A percentile compares a stretch with the other conserved stretches of the same genome.
These are phyloP conservation scores for Apamea anceps DNA, from an alignment of 2,888 invertebrate species.

Conservation along the genomic window DNA sequence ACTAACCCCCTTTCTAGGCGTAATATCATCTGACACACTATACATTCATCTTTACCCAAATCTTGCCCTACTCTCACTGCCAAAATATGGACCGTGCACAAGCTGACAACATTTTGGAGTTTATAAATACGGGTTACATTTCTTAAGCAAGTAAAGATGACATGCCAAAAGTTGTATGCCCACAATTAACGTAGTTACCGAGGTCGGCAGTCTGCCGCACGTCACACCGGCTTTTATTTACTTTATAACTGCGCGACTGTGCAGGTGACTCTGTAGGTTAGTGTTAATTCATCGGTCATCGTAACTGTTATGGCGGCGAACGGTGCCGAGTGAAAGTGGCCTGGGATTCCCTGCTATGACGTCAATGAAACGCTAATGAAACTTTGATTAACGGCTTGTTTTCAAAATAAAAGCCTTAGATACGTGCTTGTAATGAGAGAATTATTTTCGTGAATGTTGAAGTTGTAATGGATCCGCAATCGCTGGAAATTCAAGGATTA, in stretches of 20 bases:
- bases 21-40: neutral
- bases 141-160: conserved; percentile 22
- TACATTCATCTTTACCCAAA: no score
- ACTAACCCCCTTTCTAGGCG: neutral
- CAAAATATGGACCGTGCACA: neutral
- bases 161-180: conserved; percentile 16
- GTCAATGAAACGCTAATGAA: conserved; percentile 43
- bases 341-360: conserved; percentile 52
- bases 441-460: conserved; percentile 8
- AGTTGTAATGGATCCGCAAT: neutral
- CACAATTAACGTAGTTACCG: neutral
- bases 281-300: conserved; percentile 45
- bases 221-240: conserved; percentile 33
- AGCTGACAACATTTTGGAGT: neutral
- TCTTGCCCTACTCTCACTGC: neutral
- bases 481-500: conserved; percentile 22
- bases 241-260: conserved; percentile 19
- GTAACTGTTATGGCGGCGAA: conserved; percentile 43
- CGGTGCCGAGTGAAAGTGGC: conserved; percentile 55
- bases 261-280: conserved; percentile 26
- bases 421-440: conserved; percentile 11
- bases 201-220: neutral
- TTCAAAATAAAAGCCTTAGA: conserved; percentile 19
- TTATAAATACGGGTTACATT: neutral
- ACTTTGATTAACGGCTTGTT: conserved; percentile 30